Percentiles rank a stretch among this genome's conserved stretches.
phyloP scores from a whole-genome alignment of 1,140 invertebrate species.

The Amyelois transitella region DNA sequence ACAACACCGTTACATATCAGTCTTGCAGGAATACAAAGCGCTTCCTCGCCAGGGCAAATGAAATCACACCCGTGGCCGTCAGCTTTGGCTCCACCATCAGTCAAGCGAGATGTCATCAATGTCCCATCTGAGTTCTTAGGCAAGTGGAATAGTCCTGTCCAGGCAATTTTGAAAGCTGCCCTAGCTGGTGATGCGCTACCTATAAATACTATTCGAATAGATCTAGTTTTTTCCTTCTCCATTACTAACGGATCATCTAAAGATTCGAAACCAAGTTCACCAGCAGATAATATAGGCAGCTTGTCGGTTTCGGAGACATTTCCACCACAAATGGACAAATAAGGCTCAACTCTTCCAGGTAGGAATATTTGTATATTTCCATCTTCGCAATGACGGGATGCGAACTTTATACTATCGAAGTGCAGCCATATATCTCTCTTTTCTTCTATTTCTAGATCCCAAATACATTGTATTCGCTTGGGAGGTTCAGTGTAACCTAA shows the following conservation, averaged over 20 bases:
- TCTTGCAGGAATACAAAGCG: slow-evolving; percentile 85
- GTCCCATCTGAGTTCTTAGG: slow-evolving; percentile 87
- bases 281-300: slow-evolving; percentile 83
- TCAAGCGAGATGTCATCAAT: slow-evolving; percentile 81
- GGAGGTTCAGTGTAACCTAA: slow-evolving; percentile 84
- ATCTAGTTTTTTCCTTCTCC: slow-evolving; percentile 72
- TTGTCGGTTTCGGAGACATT: slow-evolving; percentile 86
- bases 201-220: slow-evolving; percentile 80
- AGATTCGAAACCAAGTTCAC: slow-evolving; percentile 80
- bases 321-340: slow-evolving; percentile 86
- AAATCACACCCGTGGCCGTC: slow-evolving; percentile 81
- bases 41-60: slow-evolving; percentile 86
- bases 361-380: slow-evolving; percentile 89
- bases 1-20: slow-evolving; percentile 90
- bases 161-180: slow-evolving; percentile 89
- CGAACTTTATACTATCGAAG: slow-evolving; percentile 89
- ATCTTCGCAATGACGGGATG: slow-evolving; percentile 86
- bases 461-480: slow-evolving; percentile 88
- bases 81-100: slow-evolving; percentile 70
- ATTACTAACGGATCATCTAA: slow-evolving; percentile 76
- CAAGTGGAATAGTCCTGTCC: slow-evolving; percentile 91
- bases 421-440: slow-evolving; percentile 90
- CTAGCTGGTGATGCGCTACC: slow-evolving; percentile 84
- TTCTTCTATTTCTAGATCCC: slow-evolving; percentile 87
- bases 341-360: slow-evolving; percentile 80